Evolutionary conservation across 2,888 invertebrate genomes (phyloP), one percentile per base, ranked within the genome.

Genomic region (Punctoribates punctum): DNA sequence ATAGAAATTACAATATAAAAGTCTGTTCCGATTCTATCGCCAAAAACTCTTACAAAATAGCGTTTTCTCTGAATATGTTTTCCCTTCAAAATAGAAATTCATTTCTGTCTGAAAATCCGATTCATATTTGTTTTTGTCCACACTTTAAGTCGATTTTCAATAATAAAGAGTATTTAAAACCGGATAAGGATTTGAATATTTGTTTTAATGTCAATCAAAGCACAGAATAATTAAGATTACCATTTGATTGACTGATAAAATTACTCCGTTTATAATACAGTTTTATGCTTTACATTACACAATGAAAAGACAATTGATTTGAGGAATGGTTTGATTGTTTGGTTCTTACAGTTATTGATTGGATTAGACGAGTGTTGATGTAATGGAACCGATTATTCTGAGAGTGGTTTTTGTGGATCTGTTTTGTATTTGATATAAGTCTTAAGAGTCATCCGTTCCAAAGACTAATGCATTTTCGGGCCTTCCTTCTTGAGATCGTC

Each of bases 401-500:
- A n/a, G 51, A 51, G 20, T 1, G 20, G n/a, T 51, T 20, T 57
- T 5, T 23, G 3, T 29, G 60, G 27, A 3, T 27, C 25, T 60
- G 29, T 20, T 57, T 57, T 60, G 27, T 27, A 1, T 27, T 1
- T 29, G 13, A 23, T 23, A 15, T 9, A 60, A 13, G 15, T 60
- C 5, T 27, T 29, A 42, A 42, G 54, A n/a, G 23, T 54, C 20
- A n/a, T 23, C 23, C 54, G 23, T 13, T 62, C 4, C 42, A 5
- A 42, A 42, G 8, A 42, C 25, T 62, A 72, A n/a, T 72, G 72
- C 34, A 72, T 72, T 72, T 72, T 72, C 11, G 72, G 72, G 17
- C 72, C 73, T 72, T 75, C 75, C 54, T 48, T 67, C n/a, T 75
- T 75, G 9, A 75, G 70, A 73, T 27, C 38, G 54, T 75, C 70